Percentiles rank a stretch among this genome's conserved stretches.
phyloP scores from a whole-genome alignment of 1,140 invertebrate genomes.

The Dendroctonus valens region DNA sequence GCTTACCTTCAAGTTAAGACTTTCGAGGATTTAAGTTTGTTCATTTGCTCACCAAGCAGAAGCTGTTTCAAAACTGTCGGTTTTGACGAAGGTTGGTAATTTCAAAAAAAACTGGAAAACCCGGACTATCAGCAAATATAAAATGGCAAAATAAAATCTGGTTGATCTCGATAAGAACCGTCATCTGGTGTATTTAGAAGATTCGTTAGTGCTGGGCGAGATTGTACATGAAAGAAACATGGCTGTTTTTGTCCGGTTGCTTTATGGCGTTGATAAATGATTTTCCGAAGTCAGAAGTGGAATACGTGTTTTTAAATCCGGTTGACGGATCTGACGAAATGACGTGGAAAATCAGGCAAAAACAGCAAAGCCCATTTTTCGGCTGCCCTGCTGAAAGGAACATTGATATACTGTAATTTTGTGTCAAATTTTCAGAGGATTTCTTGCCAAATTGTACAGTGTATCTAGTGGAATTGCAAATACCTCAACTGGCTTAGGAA shows the following conservation, averaged over 20 bases:
- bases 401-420: too few species aligned
- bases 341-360: constrained; percentile 30
- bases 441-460: constrained; percentile 1
- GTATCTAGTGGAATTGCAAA: constrained; percentile 14
- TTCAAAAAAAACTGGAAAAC: too few species aligned
- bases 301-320: constrained; percentile 30
- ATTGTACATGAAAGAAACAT: constrained; percentile 17
- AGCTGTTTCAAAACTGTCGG: too few species aligned
- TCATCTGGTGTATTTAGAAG: constrained; percentile 9
- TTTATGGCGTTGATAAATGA: constrained; percentile 31
- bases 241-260: constrained; percentile 17
- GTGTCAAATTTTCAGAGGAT: not conserved
- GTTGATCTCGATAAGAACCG: not conserved
- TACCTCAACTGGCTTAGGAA: constrained; percentile 13
- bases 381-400: not conserved
- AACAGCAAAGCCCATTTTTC: constrained; percentile 9
- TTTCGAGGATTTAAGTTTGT: too few species aligned
- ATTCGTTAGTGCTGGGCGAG: not conserved
- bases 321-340: constrained; percentile 32
- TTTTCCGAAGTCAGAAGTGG: constrained; percentile 19
- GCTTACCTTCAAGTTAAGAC: too few species aligned
- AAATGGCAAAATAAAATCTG: not conserved
- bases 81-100: too few species aligned
- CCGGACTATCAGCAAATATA: too few species aligned
- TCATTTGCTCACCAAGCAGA: too few species aligned